Percentiles rank a stretch among this genome's conserved stretches.
Conservation (phyloP, 2,797 vertebrate species). For the Melanotaenia nigrans region DNA sequence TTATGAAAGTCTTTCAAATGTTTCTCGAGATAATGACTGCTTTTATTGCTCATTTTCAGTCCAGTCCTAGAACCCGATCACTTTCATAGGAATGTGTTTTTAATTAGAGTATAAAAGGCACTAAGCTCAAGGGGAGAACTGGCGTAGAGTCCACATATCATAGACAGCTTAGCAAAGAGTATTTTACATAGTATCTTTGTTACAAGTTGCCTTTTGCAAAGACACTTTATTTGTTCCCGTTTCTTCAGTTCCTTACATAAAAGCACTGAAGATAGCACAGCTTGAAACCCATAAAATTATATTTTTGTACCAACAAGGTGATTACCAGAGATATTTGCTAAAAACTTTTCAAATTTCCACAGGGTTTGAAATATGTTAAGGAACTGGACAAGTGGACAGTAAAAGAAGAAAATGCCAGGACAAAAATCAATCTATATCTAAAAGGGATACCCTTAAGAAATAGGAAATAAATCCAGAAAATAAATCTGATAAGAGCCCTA, state of each 20-base stretch:
- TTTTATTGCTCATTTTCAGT: constrained; percentile 1
- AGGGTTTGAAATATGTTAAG: not conserved
- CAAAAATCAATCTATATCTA: not conserved
- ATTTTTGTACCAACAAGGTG: not conserved
- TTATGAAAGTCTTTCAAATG: not conserved
- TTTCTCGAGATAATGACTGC: not conserved
- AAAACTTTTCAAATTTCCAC: not conserved
- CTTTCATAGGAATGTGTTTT: not conserved
- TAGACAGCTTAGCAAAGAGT: not conserved
- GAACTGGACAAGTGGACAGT: not conserved
- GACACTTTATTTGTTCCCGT: not conserved
- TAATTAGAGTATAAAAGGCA: not conserved
- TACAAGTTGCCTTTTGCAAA: not conserved
- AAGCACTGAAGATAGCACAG: not conserved
- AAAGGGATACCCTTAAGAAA: not conserved
- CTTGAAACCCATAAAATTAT: not conserved
- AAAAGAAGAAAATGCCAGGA: not conserved
- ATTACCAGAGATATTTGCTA: not conserved
- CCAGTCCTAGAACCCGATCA: not conserved
- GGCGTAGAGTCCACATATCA: not conserved
- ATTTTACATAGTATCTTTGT: not conserved
- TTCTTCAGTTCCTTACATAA: not conserved
- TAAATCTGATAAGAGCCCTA: not conserved
- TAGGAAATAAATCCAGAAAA: not conserved
- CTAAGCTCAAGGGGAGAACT: too few relatives aligned